Percentiles rank a stretch among this genome's conserved stretches.
These are phyloP conservation scores for Nothobranchius kuhntae DNA, from an alignment of 2,113 vertebrate genomes.

Conservation along the genomic window DNA sequence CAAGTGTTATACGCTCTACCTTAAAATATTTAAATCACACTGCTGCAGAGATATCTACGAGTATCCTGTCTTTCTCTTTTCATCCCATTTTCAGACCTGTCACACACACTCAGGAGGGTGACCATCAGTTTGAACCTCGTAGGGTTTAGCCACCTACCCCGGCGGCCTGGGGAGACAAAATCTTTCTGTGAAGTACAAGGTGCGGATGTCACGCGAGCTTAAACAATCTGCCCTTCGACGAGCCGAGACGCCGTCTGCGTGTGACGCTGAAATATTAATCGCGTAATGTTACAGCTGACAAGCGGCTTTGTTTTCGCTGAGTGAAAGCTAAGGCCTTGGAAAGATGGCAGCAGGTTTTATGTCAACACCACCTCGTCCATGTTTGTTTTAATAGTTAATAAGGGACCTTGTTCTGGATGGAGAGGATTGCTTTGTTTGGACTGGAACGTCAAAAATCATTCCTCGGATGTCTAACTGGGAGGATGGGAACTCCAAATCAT, in stretches of 20 bases:
- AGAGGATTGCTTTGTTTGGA: constrained; percentile 50
- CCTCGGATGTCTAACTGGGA: not conserved
- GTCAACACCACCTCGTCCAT: constrained; percentile 38
- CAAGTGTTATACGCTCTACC: constrained; percentile 59
- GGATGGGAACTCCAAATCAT: not conserved
- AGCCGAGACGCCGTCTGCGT: constrained; percentile 5
- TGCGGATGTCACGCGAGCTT: constrained; percentile 36
- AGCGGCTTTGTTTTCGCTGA: constrained; percentile 52
- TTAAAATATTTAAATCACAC: constrained; percentile 65
- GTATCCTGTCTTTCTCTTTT: constrained; percentile 40
- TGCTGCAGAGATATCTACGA: constrained; percentile 40
- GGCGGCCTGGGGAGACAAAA: constrained; percentile 55
- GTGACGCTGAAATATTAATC: constrained; percentile 56
- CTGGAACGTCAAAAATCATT: constrained; percentile 23
- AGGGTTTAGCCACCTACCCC: constrained; percentile 52
- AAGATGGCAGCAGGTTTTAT: constrained; percentile 32
- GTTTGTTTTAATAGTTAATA: constrained; percentile 67
- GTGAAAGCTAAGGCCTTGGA: constrained; percentile 33
- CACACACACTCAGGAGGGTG: constrained; percentile 15
- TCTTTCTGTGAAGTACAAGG: constrained; percentile 43
- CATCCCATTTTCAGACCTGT: constrained; percentile 12
- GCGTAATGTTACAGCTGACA: constrained; percentile 39
- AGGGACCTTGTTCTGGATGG: constrained; percentile 37
- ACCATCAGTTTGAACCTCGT: constrained; percentile 56
- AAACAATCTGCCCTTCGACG: constrained; percentile 50